phyloP scores from a whole-genome alignment of 2,888 invertebrate genomes.

The Himalopsyche anomala region DNA sequence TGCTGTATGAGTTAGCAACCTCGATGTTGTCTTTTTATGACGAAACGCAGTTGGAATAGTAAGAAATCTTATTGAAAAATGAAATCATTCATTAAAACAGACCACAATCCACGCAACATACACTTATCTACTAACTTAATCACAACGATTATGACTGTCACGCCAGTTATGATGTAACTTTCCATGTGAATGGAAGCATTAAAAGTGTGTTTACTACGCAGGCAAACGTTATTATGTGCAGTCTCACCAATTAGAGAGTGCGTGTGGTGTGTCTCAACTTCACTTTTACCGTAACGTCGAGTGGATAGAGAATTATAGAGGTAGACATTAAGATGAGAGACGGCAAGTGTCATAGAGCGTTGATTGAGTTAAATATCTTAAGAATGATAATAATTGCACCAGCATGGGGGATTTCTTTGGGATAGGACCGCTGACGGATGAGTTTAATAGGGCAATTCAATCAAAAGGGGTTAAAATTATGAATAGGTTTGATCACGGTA shows the following conservation, averaged over 20 bases:
- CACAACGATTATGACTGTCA: background rate
- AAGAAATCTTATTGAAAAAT: no score
- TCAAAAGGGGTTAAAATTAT: background rate
- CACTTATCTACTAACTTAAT: background rate
- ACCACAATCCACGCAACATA: no score
- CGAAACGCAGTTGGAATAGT: no score
- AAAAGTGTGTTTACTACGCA: slow-evolving; percentile 17
- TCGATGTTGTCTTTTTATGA: no score
- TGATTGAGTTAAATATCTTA: slow-evolving; percentile 35
- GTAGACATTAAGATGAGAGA: background rate
- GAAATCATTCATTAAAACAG: no score
- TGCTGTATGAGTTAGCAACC: no score
- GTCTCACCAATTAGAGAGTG: slow-evolving; percentile 1
- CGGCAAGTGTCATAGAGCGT: background rate
- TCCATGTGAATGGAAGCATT: background rate
- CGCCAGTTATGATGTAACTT: slow-evolving; percentile 3
- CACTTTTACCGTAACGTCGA: background rate
- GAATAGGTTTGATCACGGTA: background rate
- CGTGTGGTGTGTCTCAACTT: background rate
- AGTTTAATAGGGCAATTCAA: background rate
- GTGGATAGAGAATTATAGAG: background rate
- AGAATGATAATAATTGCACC: slow-evolving; percentile 22
- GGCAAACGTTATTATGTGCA: background rate
- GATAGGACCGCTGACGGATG: background rate
- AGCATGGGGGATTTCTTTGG: background rate